Percentiles rank a stretch among this genome's conserved stretches.
Conservation (phyloP, 2,113 vertebrate species). For the Danio rerio region GRCz12tu NC_133180.1:41276501-41277000, state of each 20-base stretch:
- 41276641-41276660: neutral
- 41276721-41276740: conserved; percentile 32
- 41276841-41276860: conserved; percentile 43
- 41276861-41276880: conserved; percentile 56
- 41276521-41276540: conserved; percentile 65
- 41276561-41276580: conserved; percentile 71
- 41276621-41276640: neutral
- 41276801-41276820: conserved; percentile 39
- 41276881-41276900: conserved; percentile 54
- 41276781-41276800: conserved; percentile 52
- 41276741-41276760: conserved; percentile 30
- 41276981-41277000: conserved; percentile 63
- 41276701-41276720: conserved; percentile 21
- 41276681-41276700: conserved; percentile 35
- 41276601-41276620: conserved; percentile 26
- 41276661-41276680: neutral
- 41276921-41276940: conserved; percentile 43
- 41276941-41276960: conserved; percentile 27
- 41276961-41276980: conserved; percentile 52
- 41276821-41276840: conserved; percentile 50
- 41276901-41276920: conserved; percentile 42
- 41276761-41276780: conserved; percentile 29
- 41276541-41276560: conserved; percentile 78
- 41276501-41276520: conserved; percentile 55
- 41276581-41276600: conserved; percentile 62